Evolutionary conservation across 2,888 invertebrate genomes (phyloP).

Genomic region (Coenonympha glycerion): DNA sequence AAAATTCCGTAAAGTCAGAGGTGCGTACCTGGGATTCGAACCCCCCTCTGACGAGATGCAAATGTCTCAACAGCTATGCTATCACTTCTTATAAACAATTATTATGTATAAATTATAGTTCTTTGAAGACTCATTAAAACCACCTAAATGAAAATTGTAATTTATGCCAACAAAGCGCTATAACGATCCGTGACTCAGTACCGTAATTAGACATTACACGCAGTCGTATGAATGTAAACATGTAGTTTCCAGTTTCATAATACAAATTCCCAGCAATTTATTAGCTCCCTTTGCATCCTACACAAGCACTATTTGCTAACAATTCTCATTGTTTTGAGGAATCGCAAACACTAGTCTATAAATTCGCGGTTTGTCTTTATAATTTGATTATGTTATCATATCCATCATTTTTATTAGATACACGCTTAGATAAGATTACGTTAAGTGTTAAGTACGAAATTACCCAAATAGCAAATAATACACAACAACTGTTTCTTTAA

Average conservation of each 20-base stretch:
- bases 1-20: too few relatives aligned
- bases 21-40: too few relatives aligned
- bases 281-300: not conserved
- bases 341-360: not conserved
- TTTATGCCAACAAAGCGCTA: slow-evolving; percentile 8
- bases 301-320: not conserved
- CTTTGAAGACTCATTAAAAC: not conserved
- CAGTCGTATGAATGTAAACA: slow-evolving; percentile 4
- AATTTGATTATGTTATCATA: not conserved
- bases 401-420: too few relatives aligned
- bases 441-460: too few relatives aligned
- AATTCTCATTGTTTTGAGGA: not conserved
- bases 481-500: not conserved
- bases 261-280: not conserved
- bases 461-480: too few relatives aligned
- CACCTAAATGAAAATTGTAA: not conserved
- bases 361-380: too few relatives aligned
- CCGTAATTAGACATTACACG: slow-evolving; percentile 39
- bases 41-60: too few relatives aligned
- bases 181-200: slow-evolving; percentile 42
- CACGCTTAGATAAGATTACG: too few relatives aligned
- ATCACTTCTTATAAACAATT: too few relatives aligned
- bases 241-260: not conserved
- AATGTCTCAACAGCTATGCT: too few relatives aligned
- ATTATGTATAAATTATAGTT: too few relatives aligned